phyloP scores from a whole-genome alignment of 2,888 invertebrate genomes.

The Cryptophagus acutangulus region DNA sequence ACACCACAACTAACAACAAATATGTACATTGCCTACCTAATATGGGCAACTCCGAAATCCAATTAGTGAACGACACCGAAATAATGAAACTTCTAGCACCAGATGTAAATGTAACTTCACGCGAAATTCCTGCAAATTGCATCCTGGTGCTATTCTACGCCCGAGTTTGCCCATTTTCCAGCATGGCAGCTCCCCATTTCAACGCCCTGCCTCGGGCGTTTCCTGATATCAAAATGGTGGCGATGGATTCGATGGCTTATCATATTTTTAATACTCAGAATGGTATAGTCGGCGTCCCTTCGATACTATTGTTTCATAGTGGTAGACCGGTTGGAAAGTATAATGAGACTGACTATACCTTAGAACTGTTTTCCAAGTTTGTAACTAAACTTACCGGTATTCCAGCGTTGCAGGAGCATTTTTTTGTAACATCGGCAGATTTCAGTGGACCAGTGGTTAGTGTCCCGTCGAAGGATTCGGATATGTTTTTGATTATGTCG shows the following conservation, averaged over 20 bases:
- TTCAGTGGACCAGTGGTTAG: slow-evolving; percentile 78
- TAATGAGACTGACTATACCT: slow-evolving; percentile 74
- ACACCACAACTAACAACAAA: slow-evolving; percentile 32
- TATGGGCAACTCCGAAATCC: slow-evolving; percentile 45
- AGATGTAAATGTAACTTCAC: slow-evolving; percentile 59
- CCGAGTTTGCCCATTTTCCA: slow-evolving; percentile 84
- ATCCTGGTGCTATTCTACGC: slow-evolving; percentile 85
- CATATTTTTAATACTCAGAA: slow-evolving; percentile 85
- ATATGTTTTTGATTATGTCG: slow-evolving; percentile 75
- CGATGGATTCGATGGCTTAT: slow-evolving; percentile 81
- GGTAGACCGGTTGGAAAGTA: slow-evolving; percentile 80
- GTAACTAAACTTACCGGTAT: slow-evolving; percentile 71
- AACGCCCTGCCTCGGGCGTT: slow-evolving; percentile 86
- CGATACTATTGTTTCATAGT: slow-evolving; percentile 83
- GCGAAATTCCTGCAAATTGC: slow-evolving; percentile 62
- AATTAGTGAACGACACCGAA: slow-evolving; percentile 68
- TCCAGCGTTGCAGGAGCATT: slow-evolving; percentile 55
- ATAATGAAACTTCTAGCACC: slow-evolving; percentile 62
- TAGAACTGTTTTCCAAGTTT: slow-evolving; percentile 75
- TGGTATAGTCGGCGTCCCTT: slow-evolving; percentile 87
- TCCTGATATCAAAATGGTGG: slow-evolving; percentile 81
- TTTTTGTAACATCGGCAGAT: slow-evolving; percentile 68
- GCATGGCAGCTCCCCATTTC: slow-evolving; percentile 82
- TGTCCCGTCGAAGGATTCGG: slow-evolving; percentile 69
- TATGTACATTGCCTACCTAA: slow-evolving; percentile 39